These are phyloP conservation scores for Caenorhabditis tropicalis DNA, from an alignment of 1,140 invertebrate genomes.

Conservation along the genomic window DNA sequence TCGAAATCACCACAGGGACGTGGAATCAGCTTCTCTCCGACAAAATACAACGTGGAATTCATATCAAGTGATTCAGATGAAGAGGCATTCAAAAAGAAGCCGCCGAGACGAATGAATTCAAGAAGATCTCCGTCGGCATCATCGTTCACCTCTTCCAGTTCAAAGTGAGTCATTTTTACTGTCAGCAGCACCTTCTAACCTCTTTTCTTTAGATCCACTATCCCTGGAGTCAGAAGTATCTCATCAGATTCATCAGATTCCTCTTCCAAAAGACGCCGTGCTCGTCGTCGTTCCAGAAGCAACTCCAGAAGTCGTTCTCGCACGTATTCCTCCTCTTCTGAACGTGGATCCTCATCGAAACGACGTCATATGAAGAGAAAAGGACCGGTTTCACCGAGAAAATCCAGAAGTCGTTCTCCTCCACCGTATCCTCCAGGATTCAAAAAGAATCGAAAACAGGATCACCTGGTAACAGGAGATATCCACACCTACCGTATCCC, in stretches of 20 bases:
- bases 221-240: neutral
- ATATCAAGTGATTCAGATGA: slow-evolving; percentile 20
- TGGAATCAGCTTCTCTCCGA: slow-evolving; percentile 11
- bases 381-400: neutral
- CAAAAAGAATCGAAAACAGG: neutral
- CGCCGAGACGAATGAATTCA: neutral
- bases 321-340: neutral
- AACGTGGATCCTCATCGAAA: neutral
- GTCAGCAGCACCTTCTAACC: too few species aligned
- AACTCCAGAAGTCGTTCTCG: neutral
- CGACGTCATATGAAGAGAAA: neutral
- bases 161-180: too few species aligned
- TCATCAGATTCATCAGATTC: neutral
- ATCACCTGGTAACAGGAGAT: neutral
- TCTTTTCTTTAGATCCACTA: slow-evolving; percentile 14
- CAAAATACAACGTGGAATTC: neutral
- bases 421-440: slow-evolving; percentile 2
- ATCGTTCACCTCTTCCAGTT: neutral
- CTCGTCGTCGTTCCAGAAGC: neutral
- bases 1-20: slow-evolving; percentile 1
- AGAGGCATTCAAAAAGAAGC: neutral
- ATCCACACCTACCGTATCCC: neutral
- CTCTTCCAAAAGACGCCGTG: neutral
- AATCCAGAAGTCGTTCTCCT: neutral
- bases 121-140: neutral